Percentiles rank a stretch among this genome's conserved stretches.
These are phyloP conservation scores for Xanthorhoe designata DNA, from an alignment of 2,888 invertebrate species.

Conservation along the genomic window DNA sequence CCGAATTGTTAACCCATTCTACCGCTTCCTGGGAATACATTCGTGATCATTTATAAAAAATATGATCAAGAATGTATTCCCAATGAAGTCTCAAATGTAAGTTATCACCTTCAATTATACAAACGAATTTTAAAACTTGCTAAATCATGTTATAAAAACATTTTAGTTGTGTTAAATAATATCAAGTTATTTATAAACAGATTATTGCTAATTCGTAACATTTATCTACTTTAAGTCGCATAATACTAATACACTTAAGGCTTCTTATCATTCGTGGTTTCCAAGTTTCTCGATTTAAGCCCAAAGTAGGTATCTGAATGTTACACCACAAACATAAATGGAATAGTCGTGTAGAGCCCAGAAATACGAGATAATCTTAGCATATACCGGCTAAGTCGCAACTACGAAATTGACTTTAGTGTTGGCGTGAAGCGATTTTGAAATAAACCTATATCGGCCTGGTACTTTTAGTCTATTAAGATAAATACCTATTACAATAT, in stretches of 20 bases:
- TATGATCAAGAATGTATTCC: too few relatives aligned
- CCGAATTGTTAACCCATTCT: too few relatives aligned
- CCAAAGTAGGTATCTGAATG: constrained; percentile 14
- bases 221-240: neutral
- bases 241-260: neutral
- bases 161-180: neutral
- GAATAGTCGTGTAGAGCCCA: constrained; percentile 32
- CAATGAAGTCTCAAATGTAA: too few relatives aligned
- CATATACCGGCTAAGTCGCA: constrained; percentile 21
- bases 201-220: neutral
- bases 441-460: neutral
- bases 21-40: too few relatives aligned
- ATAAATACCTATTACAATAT: too few relatives aligned
- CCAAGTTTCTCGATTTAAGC: constrained; percentile 18
- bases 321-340: constrained; percentile 31
- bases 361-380: constrained; percentile 33
- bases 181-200: neutral
- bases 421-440: constrained; percentile 7
- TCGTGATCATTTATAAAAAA: too few relatives aligned
- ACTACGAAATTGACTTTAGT: constrained; percentile 26
- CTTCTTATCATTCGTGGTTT: constrained; percentile 12
- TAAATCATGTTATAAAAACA: too few relatives aligned
- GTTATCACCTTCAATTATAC: too few relatives aligned
- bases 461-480: neutral
- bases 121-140: too few relatives aligned